Conservation (phyloP, 2,113 vertebrate species). For the Gobiocypris rarus region DNA sequence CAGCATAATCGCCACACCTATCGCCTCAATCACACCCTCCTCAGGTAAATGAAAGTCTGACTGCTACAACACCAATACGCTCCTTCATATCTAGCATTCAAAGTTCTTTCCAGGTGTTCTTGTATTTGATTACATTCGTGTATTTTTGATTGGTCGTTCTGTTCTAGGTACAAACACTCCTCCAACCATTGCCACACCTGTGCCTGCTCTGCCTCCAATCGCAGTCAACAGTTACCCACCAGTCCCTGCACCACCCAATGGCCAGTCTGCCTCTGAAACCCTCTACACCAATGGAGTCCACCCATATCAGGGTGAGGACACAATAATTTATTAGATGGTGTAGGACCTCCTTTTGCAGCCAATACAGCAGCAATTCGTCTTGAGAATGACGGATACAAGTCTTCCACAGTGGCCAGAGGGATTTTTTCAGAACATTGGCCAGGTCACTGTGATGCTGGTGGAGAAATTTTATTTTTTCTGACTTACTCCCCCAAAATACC, state of each 20-base stretch:
- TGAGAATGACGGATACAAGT: too few species aligned
- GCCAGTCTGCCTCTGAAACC: conserved; percentile 83
- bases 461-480: too few species aligned
- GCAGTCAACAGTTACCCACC: conserved; percentile 85
- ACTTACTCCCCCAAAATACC: too few species aligned
- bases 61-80: conserved; percentile 24
- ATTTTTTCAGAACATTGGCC: too few species aligned
- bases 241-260: conserved; percentile 79
- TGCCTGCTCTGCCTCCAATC: conserved; percentile 83
- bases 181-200: conserved; percentile 85
- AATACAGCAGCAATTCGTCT: too few species aligned
- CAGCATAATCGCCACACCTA: conserved; percentile 89
- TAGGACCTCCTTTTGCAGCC: too few species aligned
- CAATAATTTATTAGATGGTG: too few species aligned
- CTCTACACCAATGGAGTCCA: conserved; percentile 88
- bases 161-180: conserved; percentile 86
- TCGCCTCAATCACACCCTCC: conserved; percentile 88
- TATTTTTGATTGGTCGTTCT: not conserved
- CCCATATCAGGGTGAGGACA: conserved; percentile 82
- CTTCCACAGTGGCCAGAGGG: too few species aligned
- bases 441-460: too few species aligned
- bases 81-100: conserved; percentile 36
- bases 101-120: conserved; percentile 21
- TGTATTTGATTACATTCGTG: not conserved
- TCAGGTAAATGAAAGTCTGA: conserved; percentile 80